These are phyloP conservation scores for Rhinoptilus africanus DNA, from an alignment of 2,113 vertebrate species.

Conservation along the genomic window DNA sequence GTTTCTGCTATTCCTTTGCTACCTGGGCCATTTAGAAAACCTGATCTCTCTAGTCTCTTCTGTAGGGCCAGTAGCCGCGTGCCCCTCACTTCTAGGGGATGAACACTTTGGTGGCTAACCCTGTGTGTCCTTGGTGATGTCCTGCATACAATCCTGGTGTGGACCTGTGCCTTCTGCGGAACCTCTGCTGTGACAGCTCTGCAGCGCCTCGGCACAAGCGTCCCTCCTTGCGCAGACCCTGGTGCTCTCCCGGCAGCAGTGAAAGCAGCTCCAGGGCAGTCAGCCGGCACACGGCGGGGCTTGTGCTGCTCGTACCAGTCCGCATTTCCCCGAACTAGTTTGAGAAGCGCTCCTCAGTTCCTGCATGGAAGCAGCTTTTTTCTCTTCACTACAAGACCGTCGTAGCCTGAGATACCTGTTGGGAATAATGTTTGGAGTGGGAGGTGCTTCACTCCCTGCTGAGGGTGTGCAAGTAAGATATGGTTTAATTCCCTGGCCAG, in stretches of 20 bases:
- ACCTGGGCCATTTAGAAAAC: background rate
- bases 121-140: too few species aligned
- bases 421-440: rapidly evolving
- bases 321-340: too few species aligned
- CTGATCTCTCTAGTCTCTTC: background rate
- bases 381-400: background rate
- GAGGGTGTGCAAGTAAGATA: background rate
- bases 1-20: background rate
- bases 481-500: background rate
- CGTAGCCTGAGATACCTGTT: too few species aligned
- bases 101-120: rapidly evolving
- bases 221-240: rapidly evolving
- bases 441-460: background rate
- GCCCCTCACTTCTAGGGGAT: background rate
- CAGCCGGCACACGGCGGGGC: rapidly evolving
- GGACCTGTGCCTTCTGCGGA: background rate
- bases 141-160: background rate
- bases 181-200: background rate
- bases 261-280: background rate
- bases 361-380: background rate
- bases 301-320: background rate
- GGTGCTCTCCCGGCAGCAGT: background rate
- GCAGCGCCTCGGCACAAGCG: background rate
- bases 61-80: rapidly evolving
- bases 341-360: background rate